Base-by-base conservation (phyloP, 2,797 vertebrate species). In the Phalloptychus januarius region DNA sequence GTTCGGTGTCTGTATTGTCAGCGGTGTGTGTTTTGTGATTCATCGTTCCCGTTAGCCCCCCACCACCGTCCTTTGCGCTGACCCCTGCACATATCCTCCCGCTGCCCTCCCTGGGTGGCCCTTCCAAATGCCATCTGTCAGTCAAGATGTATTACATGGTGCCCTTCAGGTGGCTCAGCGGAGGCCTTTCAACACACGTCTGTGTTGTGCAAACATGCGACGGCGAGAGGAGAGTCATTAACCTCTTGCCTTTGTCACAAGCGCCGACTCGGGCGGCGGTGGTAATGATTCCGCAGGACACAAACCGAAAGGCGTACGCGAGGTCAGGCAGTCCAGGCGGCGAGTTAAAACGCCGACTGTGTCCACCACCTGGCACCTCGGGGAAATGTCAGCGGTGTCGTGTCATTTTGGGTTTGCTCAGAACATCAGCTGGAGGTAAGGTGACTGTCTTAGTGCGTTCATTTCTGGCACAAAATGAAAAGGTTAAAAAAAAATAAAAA, bases 81-180 rank as follows among this genome's bases (percentile, higher is more conserved):
- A 82, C 81, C 54, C 54, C 79, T 78, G 72, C 15, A 2, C 33
- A 4, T 7, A 8, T 36, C 31, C 28, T 11, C 56, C 13, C 28
- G n/a, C 45, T 40, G 31, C 13, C 18, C 69, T 48, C 52, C 69
- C 48, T 0, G 23, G 71, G 70, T 67, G 36, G 1, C 73, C 85
- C 73, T 80, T 71, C 71, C 45, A 87, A 85, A 87, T 85, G 77
- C 63, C 85, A 85, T 40, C 79, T 80, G 85, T 78, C 87, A 83
- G 31, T 87, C 85, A 87, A 58, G 48, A 52, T 81, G 44, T 73
- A 63, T 78, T 67, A 75, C 71, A 46, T 54, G 10, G 58, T n/a
- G 75, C 75, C 85, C 83, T 58, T 81, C 80, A 75, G 75, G 79
- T 46, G 23, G 50, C 72, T 78, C 81, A 69, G 71, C 42, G 5